Evolutionary conservation across 2,797 vertebrate species (phyloP), one percentile per base, ranked within the genome.

Genomic region (Molossus molossus): DNA sequence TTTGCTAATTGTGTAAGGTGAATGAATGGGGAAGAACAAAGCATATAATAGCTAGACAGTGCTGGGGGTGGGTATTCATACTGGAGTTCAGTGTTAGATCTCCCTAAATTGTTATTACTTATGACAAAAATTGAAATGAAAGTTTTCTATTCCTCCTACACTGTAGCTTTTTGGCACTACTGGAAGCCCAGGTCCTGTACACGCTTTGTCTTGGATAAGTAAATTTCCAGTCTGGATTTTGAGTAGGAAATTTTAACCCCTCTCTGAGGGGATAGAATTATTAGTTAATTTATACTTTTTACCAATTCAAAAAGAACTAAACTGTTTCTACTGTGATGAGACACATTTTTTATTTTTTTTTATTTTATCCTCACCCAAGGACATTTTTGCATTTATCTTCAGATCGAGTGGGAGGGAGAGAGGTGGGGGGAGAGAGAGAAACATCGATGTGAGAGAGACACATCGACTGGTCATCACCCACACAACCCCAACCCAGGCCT

Each of bases 1-100:
- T 92, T 96, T 94, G 27, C 88, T 94, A 67, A 62, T 96, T 95
- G 50, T 94, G 6, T 82, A 76, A 80, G 55, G 25, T 84, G 77
- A 92, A 21, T 83, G 80, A 82, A 72, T 73, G 18, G n/a, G 64
- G 29, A 20, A 6, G 11, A 20, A 86, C 33, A 37, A 82, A 73
- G 62, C 17, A n/a, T 62, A 17, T 75, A 60, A 86, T 76, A 89
- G 83, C 15, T 62, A 92, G 86, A 48, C 65, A 72, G 37, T 69
- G 48, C 20, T 86, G 60, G 33, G 21, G 11, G 14, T 93, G 53
- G 53, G 37, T 80, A 7, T 75, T 65, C 90, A 27, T 58, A 67
- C 70, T 75, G 23, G 21, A 48, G 25, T 88, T 13, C 53, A 82
- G 50, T 72, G 69, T 80, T 88, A 92, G 45, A 79, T 79, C 48